Conservation (phyloP, 2,113 vertebrate genomes). For the Cygnus atratus region DNA sequence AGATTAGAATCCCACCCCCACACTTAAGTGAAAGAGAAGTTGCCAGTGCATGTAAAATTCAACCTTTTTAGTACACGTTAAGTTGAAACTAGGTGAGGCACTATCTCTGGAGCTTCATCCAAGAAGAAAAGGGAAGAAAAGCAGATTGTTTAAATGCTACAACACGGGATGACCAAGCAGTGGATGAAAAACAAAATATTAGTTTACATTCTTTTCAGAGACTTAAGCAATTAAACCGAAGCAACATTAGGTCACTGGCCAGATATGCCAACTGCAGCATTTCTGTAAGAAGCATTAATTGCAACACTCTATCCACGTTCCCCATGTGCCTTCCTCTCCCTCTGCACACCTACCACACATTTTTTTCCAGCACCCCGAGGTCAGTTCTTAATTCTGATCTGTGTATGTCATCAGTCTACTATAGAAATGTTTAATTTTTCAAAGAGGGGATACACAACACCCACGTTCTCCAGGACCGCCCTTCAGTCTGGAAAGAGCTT, state of each 20-base stretch:
- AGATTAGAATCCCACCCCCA: slow-evolving; percentile 19
- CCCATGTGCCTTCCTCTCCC: not conserved
- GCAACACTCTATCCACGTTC: not conserved
- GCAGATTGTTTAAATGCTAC: not conserved
- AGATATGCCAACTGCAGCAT: not conserved
- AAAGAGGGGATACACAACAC: not conserved
- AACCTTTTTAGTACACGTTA: not conserved
- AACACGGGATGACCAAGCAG: not conserved
- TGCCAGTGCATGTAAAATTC: slow-evolving; percentile 9
- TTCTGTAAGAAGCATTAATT: not conserved
- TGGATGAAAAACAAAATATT: not conserved
- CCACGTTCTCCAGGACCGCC: not conserved
- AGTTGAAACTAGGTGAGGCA: slow-evolving; percentile 44
- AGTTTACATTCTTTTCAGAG: slow-evolving; percentile 1
- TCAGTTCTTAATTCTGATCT: not conserved
- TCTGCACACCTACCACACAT: not conserved
- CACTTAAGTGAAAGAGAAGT: slow-evolving; percentile 49
- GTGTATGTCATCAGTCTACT: not conserved
- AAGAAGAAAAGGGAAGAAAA: not conserved
- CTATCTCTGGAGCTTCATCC: slow-evolving; percentile 11
- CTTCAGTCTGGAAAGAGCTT: not conserved
- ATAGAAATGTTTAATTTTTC: not conserved
- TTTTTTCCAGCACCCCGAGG: not conserved
- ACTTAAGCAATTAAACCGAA: not conserved
- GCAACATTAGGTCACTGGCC: not conserved